Evolutionary conservation across 2,113 vertebrate genomes (phyloP).

Genomic region (Junco hyemalis): DNA sequence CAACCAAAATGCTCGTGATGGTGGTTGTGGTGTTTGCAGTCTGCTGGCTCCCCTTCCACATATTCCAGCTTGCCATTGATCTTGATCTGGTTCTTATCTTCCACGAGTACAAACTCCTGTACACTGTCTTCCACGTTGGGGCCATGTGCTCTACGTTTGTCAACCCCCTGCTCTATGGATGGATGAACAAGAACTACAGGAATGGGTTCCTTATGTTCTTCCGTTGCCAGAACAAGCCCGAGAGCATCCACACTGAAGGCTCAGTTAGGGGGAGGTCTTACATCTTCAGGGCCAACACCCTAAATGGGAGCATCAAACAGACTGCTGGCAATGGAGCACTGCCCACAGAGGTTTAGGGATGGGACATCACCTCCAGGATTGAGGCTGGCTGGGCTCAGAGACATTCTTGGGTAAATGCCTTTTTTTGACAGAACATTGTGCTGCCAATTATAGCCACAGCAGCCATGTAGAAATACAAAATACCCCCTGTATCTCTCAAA

Average conservation of each 20-base stretch:
- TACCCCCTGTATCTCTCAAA: constrained; percentile 15
- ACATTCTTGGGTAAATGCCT: neutral
- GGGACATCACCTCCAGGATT: neutral
- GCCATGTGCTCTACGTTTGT: constrained; percentile 92
- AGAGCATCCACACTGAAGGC: constrained; percentile 82
- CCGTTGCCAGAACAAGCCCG: constrained; percentile 84
- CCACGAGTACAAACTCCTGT: constrained; percentile 90
- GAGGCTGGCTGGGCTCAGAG: neutral
- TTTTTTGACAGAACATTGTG: neutral
- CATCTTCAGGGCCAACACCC: constrained; percentile 71
- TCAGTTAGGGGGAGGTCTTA: constrained; percentile 82
- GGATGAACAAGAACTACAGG: constrained; percentile 96
- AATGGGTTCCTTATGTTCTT: constrained; percentile 91
- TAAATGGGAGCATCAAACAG: constrained; percentile 74
- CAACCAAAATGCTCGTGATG: constrained; percentile 90
- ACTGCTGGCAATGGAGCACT: constrained; percentile 71
- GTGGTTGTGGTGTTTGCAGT: constrained; percentile 88
- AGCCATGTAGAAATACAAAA: neutral
- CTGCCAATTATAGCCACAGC: neutral
- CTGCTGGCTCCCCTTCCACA: constrained; percentile 90
- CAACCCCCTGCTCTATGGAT: constrained; percentile 90
- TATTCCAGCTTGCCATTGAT: constrained; percentile 88
- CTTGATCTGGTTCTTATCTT: constrained; percentile 85
- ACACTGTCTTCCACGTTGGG: constrained; percentile 87
- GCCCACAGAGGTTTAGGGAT: constrained; percentile 81